Conservation (phyloP, 2,113 vertebrate genomes). For the Cheirogaleus medius region DNA sequence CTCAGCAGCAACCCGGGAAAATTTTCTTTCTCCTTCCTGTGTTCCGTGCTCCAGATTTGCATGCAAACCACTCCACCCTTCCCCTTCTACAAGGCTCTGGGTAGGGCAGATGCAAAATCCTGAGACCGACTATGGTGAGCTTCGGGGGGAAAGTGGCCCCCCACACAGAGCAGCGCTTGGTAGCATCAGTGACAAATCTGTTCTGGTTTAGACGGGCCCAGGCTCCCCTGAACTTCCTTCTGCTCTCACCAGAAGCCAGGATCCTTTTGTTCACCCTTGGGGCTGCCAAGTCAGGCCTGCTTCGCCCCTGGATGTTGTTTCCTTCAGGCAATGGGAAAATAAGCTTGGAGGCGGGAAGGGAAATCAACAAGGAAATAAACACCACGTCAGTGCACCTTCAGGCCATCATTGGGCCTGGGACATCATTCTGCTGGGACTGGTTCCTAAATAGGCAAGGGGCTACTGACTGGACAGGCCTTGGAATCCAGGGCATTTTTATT, state of each 20-base stretch:
- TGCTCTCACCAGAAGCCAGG: not conserved
- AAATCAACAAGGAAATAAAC: slow-evolving; percentile 65
- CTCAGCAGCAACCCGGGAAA: not conserved
- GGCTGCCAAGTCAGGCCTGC: slow-evolving; percentile 46
- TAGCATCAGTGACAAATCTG: not conserved
- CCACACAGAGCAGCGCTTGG: rapidly evolving
- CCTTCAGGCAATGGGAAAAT: slow-evolving; percentile 65
- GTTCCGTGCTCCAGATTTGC: not conserved
- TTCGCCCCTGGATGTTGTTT: slow-evolving; percentile 49
- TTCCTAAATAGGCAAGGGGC: not conserved
- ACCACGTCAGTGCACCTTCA: not conserved
- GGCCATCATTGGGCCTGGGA: not conserved
- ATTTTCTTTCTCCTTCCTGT: not conserved
- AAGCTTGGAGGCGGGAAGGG: slow-evolving; percentile 28
- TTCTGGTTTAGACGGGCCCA: not conserved
- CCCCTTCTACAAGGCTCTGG: not conserved
- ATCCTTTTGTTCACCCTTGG: slow-evolving; percentile 54
- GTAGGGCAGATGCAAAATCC: not conserved
- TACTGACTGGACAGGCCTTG: not conserved
- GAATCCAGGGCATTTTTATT: not conserved
- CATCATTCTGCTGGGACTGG: not conserved
- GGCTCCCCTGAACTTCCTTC: not conserved
- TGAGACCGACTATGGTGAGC: not conserved
- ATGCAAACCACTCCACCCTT: not conserved
- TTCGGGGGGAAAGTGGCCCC: not conserved